A percentile compares a stretch with the other conserved stretches of the same genome.
Evolutionary conservation across 2,797 vertebrate genomes (phyloP).

Genomic region (Yasuhikotakia modesta): DNA sequence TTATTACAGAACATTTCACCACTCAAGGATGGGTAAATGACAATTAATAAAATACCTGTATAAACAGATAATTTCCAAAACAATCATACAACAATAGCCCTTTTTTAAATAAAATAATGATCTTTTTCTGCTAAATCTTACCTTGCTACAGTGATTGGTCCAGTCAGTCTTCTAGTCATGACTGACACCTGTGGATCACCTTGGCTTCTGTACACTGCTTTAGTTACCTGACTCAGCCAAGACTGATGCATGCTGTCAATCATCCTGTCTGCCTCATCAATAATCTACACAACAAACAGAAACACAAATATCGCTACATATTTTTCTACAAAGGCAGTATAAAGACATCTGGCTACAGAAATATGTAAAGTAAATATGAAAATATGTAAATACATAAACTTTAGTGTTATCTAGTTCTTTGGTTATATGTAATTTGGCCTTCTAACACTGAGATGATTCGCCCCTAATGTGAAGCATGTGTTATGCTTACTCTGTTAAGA

Average conservation of each 20-base stretch:
- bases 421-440: too few relatives aligned
- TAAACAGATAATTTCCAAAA: too few relatives aligned
- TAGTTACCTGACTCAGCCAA: slow-evolving; percentile 87
- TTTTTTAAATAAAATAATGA: not conserved
- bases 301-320: not conserved
- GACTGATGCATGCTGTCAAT: slow-evolving; percentile 94
- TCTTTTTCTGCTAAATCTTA: slow-evolving; percentile 55
- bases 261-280: slow-evolving; percentile 96
- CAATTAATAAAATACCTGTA: too few relatives aligned
- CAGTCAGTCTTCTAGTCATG: slow-evolving; percentile 76
- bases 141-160: slow-evolving; percentile 83
- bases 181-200: slow-evolving; percentile 53
- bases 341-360: too few relatives aligned
- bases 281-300: slow-evolving; percentile 76
- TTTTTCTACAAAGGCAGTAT: not conserved
- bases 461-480: too few relatives aligned
- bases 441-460: too few relatives aligned
- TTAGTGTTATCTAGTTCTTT: too few relatives aligned
- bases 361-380: too few relatives aligned
- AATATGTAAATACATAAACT: too few relatives aligned
- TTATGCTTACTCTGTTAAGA: not conserved
- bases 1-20: too few relatives aligned
- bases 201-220: slow-evolving; percentile 73
- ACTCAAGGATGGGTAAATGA: too few relatives aligned
- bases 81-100: too few relatives aligned